Conservation (phyloP, 2,888 invertebrate genomes). For the Ctena decussata region DNA sequence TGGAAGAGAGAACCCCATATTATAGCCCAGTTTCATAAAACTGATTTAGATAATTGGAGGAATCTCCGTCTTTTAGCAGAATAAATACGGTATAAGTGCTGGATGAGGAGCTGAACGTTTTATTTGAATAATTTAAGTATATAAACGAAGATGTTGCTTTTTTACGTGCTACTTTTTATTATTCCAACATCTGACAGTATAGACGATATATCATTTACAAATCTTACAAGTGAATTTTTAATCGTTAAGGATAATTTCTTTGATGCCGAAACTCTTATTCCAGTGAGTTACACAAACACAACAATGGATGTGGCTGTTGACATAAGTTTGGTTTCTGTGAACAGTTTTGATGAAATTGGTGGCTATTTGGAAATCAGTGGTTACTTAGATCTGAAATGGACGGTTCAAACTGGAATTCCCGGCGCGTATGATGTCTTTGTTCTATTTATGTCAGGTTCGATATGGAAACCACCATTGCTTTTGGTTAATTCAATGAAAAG, state of each 20-base stretch:
- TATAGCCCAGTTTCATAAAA: too few relatives aligned
- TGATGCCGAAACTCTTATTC: constrained; percentile 22
- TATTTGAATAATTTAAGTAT: neutral
- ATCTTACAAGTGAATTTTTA: neutral
- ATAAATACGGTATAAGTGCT: neutral
- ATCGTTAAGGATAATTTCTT: neutral
- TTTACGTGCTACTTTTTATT: neutral
- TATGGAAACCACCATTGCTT: constrained; percentile 51
- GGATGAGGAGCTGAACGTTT: neutral
- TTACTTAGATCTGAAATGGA: constrained; percentile 46
- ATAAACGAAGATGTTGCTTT: neutral
- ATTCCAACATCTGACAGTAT: neutral
- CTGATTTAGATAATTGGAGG: too few relatives aligned
- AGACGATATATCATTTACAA: neutral
- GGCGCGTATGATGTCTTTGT: neutral
- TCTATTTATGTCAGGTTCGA: neutral
- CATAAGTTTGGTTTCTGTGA: constrained; percentile 45
- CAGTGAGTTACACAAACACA: constrained; percentile 8
- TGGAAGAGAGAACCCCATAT: too few relatives aligned
- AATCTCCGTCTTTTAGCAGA: too few relatives aligned
- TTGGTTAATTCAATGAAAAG: constrained; percentile 59
- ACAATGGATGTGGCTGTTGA: constrained; percentile 31
- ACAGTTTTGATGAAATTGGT: constrained; percentile 56
- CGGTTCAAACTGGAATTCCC: neutral
- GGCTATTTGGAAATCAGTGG: constrained; percentile 61